Evolutionary conservation across 2,888 invertebrate species (phyloP), one percentile per base, ranked within the genome.

Genomic region (Operophtera brumata): DNA sequence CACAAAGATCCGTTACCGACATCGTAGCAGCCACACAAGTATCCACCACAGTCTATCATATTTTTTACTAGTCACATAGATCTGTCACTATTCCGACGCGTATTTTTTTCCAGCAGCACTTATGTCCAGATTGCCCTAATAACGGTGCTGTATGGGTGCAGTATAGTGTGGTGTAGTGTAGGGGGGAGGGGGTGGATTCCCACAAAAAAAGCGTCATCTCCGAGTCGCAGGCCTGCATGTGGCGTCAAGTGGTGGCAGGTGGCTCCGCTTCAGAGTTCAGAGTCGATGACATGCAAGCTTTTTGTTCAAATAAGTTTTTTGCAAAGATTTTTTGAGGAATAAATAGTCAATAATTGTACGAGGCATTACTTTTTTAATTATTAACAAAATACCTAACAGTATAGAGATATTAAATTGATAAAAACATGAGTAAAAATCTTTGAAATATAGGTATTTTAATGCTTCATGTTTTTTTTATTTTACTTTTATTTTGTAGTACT

Each of bases 221-320:
- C 12, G 6, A 20, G 25, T 25, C n/a, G 35, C 13, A 11, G 39
- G 25, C 37, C 39, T 45, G 57, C 80, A 80, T 75, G 76, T 79
- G 80, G 63, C 51, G 59, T 76, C 73, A 64, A 79, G 80, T 78
- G 80, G 50, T 20, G 46, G 52, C 73, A 73, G 71, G 71, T 73
- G 74, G 71, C 67, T 47, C 43, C 73, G 66, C 75, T 77, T 60
- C 67, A 63, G 42, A 13, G 42, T 45, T 26, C 25, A 54, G 42
- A 34, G 6, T 45, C 52, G 53, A 53, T 47, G 55, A 57, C 56
- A 49, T 39, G 30, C 30, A 11, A n/a, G 40, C 41, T 47, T 53
- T 54, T 59, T 47, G 45, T 50, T 6, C 5, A 11, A 42, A 13
- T 6, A 10, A 11, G 6, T 34, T 39, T 47, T 43, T 36, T 32